These are phyloP conservation scores for Eucidaris tribuloides DNA, from an alignment of 35 echinoderm and acorn worm genomes.

Conservation along the genomic window DNA sequence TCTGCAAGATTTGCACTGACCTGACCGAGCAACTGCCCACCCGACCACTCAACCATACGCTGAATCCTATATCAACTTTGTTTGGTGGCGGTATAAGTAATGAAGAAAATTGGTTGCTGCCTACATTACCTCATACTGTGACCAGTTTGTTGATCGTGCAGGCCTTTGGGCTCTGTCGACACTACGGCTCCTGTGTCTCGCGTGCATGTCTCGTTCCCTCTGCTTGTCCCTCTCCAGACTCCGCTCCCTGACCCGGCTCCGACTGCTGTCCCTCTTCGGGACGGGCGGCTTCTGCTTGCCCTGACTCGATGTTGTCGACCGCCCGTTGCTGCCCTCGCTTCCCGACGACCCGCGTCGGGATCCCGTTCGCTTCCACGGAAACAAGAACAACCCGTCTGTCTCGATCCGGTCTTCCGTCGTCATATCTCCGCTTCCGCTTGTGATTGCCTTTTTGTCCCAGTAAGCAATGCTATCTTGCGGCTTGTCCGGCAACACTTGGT, in stretches of 20 bases:
- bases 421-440: background rate
- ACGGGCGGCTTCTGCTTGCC: conserved; percentile 32
- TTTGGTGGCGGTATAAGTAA: too few relatives aligned
- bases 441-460: conserved; percentile 42
- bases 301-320: background rate
- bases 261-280: conserved; percentile 56
- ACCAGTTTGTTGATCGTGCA: too few relatives aligned
- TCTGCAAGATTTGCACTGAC: too few relatives aligned
- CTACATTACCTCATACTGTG: conserved; percentile 17
- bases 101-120: too few relatives aligned
- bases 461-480: conserved; percentile 36
- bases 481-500: conserved; percentile 19
- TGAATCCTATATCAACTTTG: too few relatives aligned
- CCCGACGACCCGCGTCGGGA: conserved; percentile 16
- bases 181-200: conserved; percentile 76
- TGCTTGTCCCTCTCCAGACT: conserved; percentile 77
- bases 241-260: conserved; percentile 63
- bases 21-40: too few relatives aligned
- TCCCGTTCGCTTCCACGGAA: conserved; percentile 17
- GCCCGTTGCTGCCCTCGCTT: conserved; percentile 1
- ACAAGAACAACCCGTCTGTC: background rate
- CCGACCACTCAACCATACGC: too few relatives aligned
- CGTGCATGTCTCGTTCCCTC: conserved; percentile 50
- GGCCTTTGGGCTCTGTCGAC: conserved; percentile 56
- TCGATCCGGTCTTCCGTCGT: background rate